Evolutionary conservation across 2,113 vertebrate species (phyloP), one percentile per base, ranked within the genome.

Genomic region (Octodon degus): DNA sequence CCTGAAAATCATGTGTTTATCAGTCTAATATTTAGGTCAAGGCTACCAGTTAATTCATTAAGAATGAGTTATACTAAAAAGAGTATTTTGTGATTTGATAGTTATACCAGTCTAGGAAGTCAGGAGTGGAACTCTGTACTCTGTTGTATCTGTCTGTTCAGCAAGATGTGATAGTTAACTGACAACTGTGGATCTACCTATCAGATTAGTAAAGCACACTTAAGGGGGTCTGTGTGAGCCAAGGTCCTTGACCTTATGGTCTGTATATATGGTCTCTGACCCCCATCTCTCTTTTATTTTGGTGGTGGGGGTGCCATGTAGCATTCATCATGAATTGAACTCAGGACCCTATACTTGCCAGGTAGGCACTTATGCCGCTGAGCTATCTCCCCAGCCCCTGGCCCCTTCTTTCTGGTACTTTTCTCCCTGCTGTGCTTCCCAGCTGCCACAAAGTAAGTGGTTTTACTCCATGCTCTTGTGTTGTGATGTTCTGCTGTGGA

Each of bases 31-130:
- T 4, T 86, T 79, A 65, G 82, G 47, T 84, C n/a, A 87, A 40
- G 72, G 7, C 60, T 79, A 95, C 14, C 40, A 32, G 77, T 72
- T 91, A 62, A 40, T 94, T 96, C 43, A 88, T n/a, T 85, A 50
- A 89, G 40, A 93, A 79, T 16, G 0, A 77, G 25, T 89, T 72
- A 50, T 94, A 25, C 83, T 95, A 94, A 91, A 74, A 93, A 94
- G 43, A 95, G 6, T 90, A 27, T 84, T 93, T 88, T 97, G 53
- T 96, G 40, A 89, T 96, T 95, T 89, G 40, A 76, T 83, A 63
- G 43, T 83, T 22, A 95, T 92, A 84, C 40, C 62, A 83, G 62
- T 50, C 74, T 96, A 34, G 72, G 77, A 70, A 37, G 63, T 90
- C 82, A 92, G 19, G 47, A 40, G 83, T 17, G 4, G 12, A 86